These are phyloP conservation scores for Engystomops pustulosus DNA, from an alignment of 2,113 vertebrate genomes.

Conservation along the genomic window DNA sequence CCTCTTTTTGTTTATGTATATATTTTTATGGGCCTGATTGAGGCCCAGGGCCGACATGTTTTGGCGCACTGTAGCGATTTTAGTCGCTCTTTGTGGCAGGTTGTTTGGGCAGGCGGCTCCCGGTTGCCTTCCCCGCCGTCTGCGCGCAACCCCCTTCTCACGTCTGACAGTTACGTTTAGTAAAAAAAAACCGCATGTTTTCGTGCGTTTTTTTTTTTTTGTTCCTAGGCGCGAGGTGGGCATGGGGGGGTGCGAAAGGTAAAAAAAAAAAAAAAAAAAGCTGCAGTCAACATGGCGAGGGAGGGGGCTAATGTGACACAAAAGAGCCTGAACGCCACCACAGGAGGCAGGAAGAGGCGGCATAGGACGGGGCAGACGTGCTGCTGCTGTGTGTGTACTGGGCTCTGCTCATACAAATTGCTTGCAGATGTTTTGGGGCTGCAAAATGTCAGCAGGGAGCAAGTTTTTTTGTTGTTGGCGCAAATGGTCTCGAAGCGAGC, in stretches of 20 bases:
- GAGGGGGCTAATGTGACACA: constrained; percentile 56
- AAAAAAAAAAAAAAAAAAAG: no score
- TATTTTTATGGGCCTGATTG: no score
- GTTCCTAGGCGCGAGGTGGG: neutral
- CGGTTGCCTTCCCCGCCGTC: neutral
- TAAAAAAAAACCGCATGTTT: neutral
- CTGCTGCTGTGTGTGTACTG: neutral
- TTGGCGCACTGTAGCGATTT: neutral
- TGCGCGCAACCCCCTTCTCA: neutral
- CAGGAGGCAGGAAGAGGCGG: neutral
- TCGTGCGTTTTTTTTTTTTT: neutral
- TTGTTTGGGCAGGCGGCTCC: neutral
- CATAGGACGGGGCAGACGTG: neutral
- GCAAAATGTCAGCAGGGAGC: no score
- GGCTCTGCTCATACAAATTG: neutral
- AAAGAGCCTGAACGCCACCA: constrained; percentile 14
- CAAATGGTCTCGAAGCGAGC: no score
- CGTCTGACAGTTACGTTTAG: neutral
- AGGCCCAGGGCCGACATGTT: no score
- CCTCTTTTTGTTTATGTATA: neutral
- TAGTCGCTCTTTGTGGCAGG: neutral
- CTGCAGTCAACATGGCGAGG: constrained; percentile 57
- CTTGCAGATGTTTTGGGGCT: neutral
- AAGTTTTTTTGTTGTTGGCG: no score
- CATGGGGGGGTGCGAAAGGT: neutral